phyloP scores from a whole-genome alignment of 2,113 vertebrate species.

The Polypterus bichir region DNA sequence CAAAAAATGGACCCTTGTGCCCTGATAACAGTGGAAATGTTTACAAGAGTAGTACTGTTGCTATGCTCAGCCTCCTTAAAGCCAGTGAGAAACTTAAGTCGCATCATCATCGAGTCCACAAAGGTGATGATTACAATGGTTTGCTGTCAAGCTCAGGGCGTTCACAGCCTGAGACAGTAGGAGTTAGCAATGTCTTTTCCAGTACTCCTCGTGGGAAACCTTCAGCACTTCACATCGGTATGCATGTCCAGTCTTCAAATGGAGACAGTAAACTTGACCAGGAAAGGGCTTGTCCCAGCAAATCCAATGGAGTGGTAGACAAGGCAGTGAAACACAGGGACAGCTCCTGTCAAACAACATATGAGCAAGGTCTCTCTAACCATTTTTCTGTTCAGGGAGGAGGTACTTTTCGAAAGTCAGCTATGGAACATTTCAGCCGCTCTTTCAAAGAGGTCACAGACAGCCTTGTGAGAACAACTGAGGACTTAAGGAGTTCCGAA shows the following conservation, averaged over 20 bases:
- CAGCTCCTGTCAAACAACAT: conserved; percentile 58
- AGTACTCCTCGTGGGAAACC: conserved; percentile 59
- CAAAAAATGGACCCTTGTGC: conserved; percentile 60
- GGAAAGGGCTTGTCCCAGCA: conserved; percentile 36
- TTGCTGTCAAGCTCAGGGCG: conserved; percentile 42
- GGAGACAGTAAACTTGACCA: conserved; percentile 62
- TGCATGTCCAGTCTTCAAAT: conserved; percentile 70
- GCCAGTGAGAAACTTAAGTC: conserved; percentile 50
- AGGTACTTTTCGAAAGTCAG: conserved; percentile 58
- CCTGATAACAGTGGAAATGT: conserved; percentile 56
- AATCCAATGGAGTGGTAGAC: conserved; percentile 64
- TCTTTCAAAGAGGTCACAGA: conserved; percentile 86
- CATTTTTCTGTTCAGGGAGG: conserved; percentile 50
- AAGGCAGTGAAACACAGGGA: conserved; percentile 62
- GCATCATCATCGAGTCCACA: conserved; percentile 38
- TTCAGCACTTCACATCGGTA: conserved; percentile 57
- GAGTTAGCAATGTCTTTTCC: conserved; percentile 20
- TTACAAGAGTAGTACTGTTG: conserved; percentile 26
- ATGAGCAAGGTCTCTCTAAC: conserved; percentile 42
- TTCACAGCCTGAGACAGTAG: conserved; percentile 31
- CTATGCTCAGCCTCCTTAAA: conserved; percentile 38
- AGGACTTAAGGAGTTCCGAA: conserved; percentile 65
- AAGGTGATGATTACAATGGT: conserved; percentile 63
- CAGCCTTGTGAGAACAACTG: conserved; percentile 68
- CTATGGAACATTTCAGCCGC: conserved; percentile 72